Evolutionary conservation across 1,140 invertebrate species (phyloP).

Genomic region (Holcopasites calliopsidis): DNA sequence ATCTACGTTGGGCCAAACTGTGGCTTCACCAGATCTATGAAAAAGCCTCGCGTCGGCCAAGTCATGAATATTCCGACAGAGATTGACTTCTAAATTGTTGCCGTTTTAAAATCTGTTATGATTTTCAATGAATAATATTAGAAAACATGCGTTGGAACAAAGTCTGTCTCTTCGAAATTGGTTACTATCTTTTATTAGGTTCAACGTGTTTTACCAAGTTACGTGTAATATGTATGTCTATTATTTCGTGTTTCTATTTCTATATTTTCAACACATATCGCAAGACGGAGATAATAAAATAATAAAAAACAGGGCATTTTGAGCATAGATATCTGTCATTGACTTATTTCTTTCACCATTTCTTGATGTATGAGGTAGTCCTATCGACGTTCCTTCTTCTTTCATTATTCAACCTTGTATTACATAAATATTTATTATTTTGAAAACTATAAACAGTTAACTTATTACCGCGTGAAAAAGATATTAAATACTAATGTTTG

Average conservation of each 20-base stretch:
- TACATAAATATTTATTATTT: no score
- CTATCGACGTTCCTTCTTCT: no score
- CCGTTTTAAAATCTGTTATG: conserved; percentile 28
- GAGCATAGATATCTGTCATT: not conserved
- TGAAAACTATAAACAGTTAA: no score
- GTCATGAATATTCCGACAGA: not conserved
- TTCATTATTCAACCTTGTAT: no score
- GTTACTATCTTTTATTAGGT: not conserved
- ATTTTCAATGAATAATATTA: conserved; percentile 28
- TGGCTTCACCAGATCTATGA: no score
- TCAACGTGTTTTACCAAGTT: not conserved
- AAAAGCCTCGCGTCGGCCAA: no score
- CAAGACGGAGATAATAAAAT: not conserved
- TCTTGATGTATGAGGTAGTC: no score
- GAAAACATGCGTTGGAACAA: conserved; percentile 24
- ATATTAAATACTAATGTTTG: no score
- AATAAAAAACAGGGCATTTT: no score
- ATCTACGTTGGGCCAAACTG: conserved; percentile 52
- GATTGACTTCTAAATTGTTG: conserved; percentile 30
- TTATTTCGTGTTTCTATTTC: not conserved
- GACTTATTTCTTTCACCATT: no score
- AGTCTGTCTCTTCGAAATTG: not conserved
- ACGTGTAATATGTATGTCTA: no score
- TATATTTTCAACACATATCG: not conserved
- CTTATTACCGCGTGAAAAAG: no score